Evolutionary conservation across 2,797 vertebrate species (phyloP).

Genomic region (Hoplostethus atlanticus): DNA sequence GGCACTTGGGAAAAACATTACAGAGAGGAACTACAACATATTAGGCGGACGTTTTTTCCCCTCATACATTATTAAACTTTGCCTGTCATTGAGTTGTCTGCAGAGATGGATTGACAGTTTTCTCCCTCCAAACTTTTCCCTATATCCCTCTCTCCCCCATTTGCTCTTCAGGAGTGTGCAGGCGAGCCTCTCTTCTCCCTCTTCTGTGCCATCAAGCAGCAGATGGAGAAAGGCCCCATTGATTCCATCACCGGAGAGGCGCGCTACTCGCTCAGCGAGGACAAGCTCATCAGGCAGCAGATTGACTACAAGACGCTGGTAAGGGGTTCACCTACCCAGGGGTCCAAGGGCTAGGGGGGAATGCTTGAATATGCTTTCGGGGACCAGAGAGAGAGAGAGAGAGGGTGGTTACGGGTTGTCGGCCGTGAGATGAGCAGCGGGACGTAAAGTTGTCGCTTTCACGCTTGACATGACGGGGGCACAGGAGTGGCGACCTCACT

Average conservation of each 20-base stretch:
- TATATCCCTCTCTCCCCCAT: constrained; percentile 27
- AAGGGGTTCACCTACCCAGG: constrained; percentile 71
- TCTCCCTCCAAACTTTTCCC: constrained; percentile 18
- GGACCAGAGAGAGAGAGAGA: constrained; percentile 43
- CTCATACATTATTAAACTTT: constrained; percentile 23
- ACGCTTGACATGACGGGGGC: constrained; percentile 46
- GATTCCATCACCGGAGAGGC: constrained; percentile 98
- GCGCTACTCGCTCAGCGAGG: constrained; percentile 96
- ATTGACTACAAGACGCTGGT: constrained; percentile 99
- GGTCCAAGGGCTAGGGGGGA: constrained; percentile 42
- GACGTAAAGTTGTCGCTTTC: constrained; percentile 61
- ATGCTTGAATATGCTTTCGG: constrained; percentile 65
- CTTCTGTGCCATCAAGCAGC: constrained; percentile 99
- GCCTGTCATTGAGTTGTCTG: constrained; percentile 9
- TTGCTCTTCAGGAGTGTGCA: constrained; percentile 90
- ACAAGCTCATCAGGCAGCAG: constrained; percentile 99
- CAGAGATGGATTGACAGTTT: constrained; percentile 43
- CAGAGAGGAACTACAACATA: constrained; percentile 23
- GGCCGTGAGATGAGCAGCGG: constrained; percentile 49
- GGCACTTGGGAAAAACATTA: constrained; percentile 9
- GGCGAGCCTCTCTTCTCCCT: constrained; percentile 97
- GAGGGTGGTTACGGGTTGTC: constrained; percentile 69
- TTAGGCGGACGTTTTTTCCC: constrained; percentile 13
- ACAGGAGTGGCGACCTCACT: constrained; percentile 65
- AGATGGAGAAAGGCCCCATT: constrained; percentile 99